phyloP scores from a whole-genome alignment of 2,888 invertebrate genomes.

The Clanis bilineata region DNA sequence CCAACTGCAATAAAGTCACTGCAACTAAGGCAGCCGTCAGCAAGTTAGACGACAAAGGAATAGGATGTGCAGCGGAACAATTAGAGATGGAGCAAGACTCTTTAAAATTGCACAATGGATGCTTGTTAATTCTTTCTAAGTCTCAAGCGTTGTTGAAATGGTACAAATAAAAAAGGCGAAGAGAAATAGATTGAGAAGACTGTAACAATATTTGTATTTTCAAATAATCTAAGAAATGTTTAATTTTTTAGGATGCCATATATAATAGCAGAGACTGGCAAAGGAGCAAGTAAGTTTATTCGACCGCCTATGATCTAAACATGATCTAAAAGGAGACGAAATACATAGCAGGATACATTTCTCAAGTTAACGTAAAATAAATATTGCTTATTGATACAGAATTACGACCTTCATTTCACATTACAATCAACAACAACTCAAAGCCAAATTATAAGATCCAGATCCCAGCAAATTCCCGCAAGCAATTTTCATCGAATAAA shows the following conservation, averaged over 20 bases:
- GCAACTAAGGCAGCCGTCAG: background rate
- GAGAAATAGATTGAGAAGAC: background rate
- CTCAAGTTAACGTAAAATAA: background rate
- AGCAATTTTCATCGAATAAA: background rate
- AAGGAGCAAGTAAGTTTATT: no score
- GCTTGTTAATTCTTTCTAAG: background rate
- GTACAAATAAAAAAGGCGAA: background rate
- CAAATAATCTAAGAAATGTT: background rate
- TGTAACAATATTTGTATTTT: background rate
- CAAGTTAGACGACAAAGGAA: constrained; percentile 9
- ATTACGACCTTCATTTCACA: background rate
- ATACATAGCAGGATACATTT: background rate
- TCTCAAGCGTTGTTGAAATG: background rate
- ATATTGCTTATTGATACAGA: background rate
- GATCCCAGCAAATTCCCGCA: background rate
- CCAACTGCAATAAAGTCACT: background rate
- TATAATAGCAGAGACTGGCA: no score
- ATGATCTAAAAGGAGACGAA: background rate
- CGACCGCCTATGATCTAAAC: no score
- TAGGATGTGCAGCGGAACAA: background rate
- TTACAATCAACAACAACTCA: background rate
- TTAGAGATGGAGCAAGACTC: background rate
- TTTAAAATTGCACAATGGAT: background rate
- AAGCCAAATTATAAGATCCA: background rate
- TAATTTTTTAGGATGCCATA: no score